Base-by-base conservation (phyloP, 2,113 vertebrate genomes). In the Epinephelus moara region DNA sequence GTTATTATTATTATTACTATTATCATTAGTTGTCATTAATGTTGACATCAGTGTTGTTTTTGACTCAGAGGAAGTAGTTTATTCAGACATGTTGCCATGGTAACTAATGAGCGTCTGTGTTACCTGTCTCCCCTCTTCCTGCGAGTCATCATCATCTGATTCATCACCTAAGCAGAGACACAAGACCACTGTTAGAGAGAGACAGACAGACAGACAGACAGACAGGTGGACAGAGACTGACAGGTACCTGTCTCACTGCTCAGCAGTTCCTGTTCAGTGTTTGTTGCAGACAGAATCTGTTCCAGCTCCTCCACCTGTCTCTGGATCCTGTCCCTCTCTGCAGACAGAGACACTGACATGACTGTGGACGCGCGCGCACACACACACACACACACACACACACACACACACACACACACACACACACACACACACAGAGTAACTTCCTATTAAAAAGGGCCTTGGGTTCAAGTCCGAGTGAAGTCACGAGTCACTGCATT, bases 231-330 rank as follows among this genome's bases (percentile, higher is more conserved):
- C 9, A 18, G 23, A 59, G 60, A 57, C 17, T 73, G 33, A 68
- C 52, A 15, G 52, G 27, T 85, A 93, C 91, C 93, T 82, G 93
- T 80, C 62, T 91, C 91, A 53, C 89, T 94, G 79, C 88, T 90
- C 66, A 92, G 68, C 74, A 86, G 81, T 23, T 88, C 81, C 75
- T 93, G 70, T 12, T 93, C 89, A n/a, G 45, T 4, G 10, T 82
- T 25, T 14, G 70, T 84, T 13, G 52, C 81, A 63, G 74, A 81
- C 45, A 93, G 80, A 72, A 56, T 85, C 59, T 78, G 64, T 52
- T 94, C 81, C 55, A 94, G 74, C 61, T 90, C 23, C 37, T 93
- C 80, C 57, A 94, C 89, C 77, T 94, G 78, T 21, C 68, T 56
- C 77, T 88, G 88, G 75, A 94, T 75, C 79, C 86, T 64, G 73